A percentile compares a stretch with the other conserved stretches of the same genome.
Conservation (phyloP, 2,797 vertebrate species). For the Bovichtus diacanthus region DNA sequence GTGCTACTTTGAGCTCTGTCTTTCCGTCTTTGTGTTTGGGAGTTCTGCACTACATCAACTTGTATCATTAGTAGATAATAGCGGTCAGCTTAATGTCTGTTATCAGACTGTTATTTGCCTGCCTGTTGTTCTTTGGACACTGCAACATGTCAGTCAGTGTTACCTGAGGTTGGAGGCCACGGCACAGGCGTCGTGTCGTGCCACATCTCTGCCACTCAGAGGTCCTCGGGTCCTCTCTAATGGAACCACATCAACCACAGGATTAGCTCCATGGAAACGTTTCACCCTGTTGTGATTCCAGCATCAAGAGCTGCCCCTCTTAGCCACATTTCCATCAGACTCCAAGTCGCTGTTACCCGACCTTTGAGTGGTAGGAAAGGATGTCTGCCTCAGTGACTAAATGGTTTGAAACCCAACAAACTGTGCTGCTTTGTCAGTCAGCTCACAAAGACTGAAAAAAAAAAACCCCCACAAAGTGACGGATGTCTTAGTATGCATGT, state of each 20-base stretch:
- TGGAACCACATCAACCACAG: conserved; percentile 71
- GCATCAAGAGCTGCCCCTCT: conserved; percentile 40
- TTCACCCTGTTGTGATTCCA: conserved; percentile 57
- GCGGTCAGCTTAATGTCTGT: conserved; percentile 43
- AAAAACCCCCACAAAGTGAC: neutral
- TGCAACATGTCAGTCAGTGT: conserved; percentile 52
- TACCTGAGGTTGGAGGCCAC: conserved; percentile 59
- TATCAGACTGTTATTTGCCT: conserved; percentile 40
- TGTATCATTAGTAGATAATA: conserved; percentile 41
- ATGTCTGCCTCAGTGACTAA: conserved; percentile 44
- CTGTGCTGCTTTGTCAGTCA: conserved; percentile 48
- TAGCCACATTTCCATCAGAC: conserved; percentile 29
- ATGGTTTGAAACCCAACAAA: conserved; percentile 46
- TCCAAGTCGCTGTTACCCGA: conserved; percentile 31
- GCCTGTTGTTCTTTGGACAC: conserved; percentile 39
- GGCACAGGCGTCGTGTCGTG: conserved; percentile 38
- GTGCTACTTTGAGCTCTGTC: conserved; percentile 16
- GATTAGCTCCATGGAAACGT: conserved; percentile 61
- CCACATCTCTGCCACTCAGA: conserved; percentile 56
- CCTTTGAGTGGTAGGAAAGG: conserved; percentile 35
- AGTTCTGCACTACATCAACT: conserved; percentile 25
- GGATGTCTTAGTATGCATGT: conserved; percentile 66
- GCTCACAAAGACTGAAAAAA: conserved; percentile 15
- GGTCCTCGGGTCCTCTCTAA: conserved; percentile 58
- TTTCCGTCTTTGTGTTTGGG: conserved; percentile 16